Evolutionary conservation across 2,888 invertebrate genomes (phyloP), one percentile per base, ranked within the genome.

Genomic region (Chalcis sispes): DNA sequence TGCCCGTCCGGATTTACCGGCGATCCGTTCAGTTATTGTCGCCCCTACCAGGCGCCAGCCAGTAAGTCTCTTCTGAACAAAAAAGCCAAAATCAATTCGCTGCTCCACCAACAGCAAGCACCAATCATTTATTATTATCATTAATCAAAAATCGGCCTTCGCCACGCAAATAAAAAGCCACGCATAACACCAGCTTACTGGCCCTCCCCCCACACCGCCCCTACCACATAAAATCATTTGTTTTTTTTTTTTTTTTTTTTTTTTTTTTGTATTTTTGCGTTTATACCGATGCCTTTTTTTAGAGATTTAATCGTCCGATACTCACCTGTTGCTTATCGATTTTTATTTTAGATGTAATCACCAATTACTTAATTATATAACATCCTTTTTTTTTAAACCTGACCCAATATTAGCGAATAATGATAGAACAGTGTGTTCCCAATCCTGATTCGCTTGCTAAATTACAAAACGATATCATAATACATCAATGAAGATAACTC

Each of bases 1-100:
- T 94, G 94, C 83, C 89, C 92, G 77, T 90, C 91, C 80, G 92
- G 92, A 40, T 92, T 90, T 80, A 91, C 91, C 15, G 94, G 94
- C 10, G 92, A 93, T 89, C 93, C 93, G 23, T 93, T 93, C 84
- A 90, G 91, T 13, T 89, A 90, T 80, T 94, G 94, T 82, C 89
- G 90, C 18, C 67, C 74, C 27, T 62, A 62, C 42, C 65, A 72
- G 36, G 18, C 65, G 15, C 46, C 46, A 40, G 10, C 23, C 65
- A 48, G 72, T 72, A 72, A 72, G 72, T 72, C 48, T 61, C 18
- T 40, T 36, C 23, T 40, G 65, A 42, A 62, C 36, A 46, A 27
- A 27, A 29, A 20, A 2, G n/a, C 15, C 15, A 18, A 4, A 29
- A 18, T 58, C 36, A 15, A 15, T 46, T 46, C 48, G 46, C 10